Base-by-base conservation (phyloP, 1,140 invertebrate species). In the Calosoma granatense region DNA sequence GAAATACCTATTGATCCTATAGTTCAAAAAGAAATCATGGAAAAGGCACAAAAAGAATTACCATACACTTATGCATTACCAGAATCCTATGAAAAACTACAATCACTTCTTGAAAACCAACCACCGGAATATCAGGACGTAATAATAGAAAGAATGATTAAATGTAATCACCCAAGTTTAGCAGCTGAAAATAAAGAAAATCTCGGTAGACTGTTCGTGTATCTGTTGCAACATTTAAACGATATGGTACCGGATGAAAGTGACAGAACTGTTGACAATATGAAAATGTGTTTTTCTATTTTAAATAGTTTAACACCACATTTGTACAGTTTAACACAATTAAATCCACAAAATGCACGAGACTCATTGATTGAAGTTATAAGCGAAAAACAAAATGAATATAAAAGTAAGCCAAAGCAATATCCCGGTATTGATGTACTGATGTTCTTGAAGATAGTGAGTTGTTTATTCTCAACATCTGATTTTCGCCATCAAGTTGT, bases 401-500 rank as follows among this genome's bases (percentile, higher is more conserved):
- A 81, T 69, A 76, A 77, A 58, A 78, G 77, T 53, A 79, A 78
- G 60, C 73, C 69, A 4, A 84, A 83, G 66, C 51, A 53, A 20
- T 86, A 82, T 69, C 87, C 90, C 1, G 71, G 73, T 51, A 68
- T 91, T 22, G 83, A 92, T 64, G 85, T 84, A 0, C 65, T 95
- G 20, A 71, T 94, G 61, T 82, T 92, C 64, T 84, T 95, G 26
- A 90, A 91, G 76, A 62, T 90, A 22, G 77, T 87, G 17, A 81
- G 83, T 14, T 68, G 88, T 14, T 65, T 95, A 23, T 97, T 89
- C 71, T 86, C 92, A 14, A 86, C 90, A 1, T 94, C 92, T 0
- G 93, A 97, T 74, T 93, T 90, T 67, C 75, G 82, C 22, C 92
- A 96, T 78, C 82, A 83, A 1, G 78, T 95, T n/a, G 83, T 85